phyloP scores from a whole-genome alignment of 92 coral and sea anemone genomes.

The Siderastrea siderea region DNA sequence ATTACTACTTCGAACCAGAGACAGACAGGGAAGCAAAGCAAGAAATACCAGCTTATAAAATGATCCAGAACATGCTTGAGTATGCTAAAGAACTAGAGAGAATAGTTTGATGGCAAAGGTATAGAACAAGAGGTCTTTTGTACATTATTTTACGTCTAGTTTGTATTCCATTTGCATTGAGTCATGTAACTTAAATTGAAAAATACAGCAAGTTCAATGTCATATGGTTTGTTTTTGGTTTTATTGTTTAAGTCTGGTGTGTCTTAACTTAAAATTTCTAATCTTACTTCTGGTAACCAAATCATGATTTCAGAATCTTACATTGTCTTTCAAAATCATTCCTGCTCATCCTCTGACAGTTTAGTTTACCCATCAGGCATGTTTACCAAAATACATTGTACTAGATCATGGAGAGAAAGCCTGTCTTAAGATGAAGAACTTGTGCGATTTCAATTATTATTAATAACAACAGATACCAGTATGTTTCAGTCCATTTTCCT shows the following conservation, averaged over 20 bases:
- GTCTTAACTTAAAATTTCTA: background rate
- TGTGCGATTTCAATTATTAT: too few species aligned
- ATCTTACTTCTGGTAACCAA: too few species aligned
- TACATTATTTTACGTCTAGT: background rate
- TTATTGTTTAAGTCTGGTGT: background rate
- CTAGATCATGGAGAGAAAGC: too few species aligned
- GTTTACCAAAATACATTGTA: too few species aligned
- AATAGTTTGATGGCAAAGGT: slow-evolving; percentile 74
- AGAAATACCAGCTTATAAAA: slow-evolving; percentile 90
- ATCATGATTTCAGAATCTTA: too few species aligned
- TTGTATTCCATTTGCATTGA: slow-evolving; percentile 12
- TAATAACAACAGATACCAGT: too few species aligned
- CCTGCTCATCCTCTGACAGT: too few species aligned
- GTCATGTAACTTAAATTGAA: slow-evolving; percentile 22
- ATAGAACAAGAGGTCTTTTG: background rate
- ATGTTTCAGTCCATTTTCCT: too few species aligned
- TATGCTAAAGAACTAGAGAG: slow-evolving; percentile 98
- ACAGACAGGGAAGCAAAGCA: slow-evolving; percentile 82
- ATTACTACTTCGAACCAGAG: slow-evolving; percentile 82
- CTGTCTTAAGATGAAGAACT: too few species aligned
- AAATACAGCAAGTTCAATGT: background rate
- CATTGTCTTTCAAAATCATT: too few species aligned
- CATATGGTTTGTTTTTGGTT: too few species aligned
- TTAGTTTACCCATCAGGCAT: too few species aligned
- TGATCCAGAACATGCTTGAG: slow-evolving; percentile 98